Evolutionary conservation across 1,140 invertebrate genomes (phyloP), one percentile per base, ranked within the genome.

Genomic region (Procambarus virginalis): DNA sequence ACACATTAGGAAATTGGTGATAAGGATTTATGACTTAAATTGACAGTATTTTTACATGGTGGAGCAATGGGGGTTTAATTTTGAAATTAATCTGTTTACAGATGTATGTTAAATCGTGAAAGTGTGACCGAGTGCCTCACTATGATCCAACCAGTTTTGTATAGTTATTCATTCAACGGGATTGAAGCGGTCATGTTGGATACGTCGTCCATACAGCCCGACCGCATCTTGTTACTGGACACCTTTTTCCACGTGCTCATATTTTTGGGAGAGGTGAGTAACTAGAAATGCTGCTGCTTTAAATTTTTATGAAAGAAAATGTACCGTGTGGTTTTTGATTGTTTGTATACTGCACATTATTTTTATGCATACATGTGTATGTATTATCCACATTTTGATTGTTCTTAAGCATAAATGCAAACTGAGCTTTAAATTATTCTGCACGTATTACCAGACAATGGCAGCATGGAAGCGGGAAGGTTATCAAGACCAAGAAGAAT

Each of bases 161-260:
- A 99, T 93, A 98, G 99, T 92, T 99, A 99, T 94, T 98, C 98
- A 92, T 99, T 99, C 94, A 97, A 97, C 93, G 99, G 99, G 5
- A 98, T 98, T 1, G 99, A 99, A 95, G 98, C 99, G 48, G 99
- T 99, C 20, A 95, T 99, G 58, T 94, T 99, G 48, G 99, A 99
- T 93, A 99, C 99, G 1, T 98, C 97, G 20, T 99, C 98, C 91
- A 99, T 99, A 93, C 97, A 99, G 93, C 96, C 98, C 0, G 99
- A 99, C 93, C 95, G 98, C 91, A 99, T 99, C 93, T 95, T 99
- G 5, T 95, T 99, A 20, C 99, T 99, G 98, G 99, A 99, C 94
- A 99, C 99, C 6, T 99, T 99, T 95, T 99, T 99, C 96, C 99
- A 99, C 94, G 99, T 99, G 93, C 96, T 99, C 45, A 99, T 99